Evolutionary conservation across 37 sponge, comb jelly and placozoan genomes (phyloP).

Genomic region (Eunapius fragilis): DNA sequence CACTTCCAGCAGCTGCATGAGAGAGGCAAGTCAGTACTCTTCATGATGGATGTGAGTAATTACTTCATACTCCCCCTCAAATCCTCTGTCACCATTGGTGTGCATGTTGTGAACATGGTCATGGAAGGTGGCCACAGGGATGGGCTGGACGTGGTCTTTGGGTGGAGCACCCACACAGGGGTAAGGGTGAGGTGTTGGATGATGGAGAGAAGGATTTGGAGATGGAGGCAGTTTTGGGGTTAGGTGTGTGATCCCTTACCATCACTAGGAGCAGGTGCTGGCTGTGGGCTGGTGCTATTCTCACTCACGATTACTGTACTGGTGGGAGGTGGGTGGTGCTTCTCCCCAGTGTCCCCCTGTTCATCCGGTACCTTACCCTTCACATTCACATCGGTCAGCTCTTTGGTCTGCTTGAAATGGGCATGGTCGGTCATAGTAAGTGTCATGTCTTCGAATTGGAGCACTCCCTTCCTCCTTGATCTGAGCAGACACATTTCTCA

Average conservation of each 20-base stretch:
- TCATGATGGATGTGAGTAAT: constrained; percentile 22
- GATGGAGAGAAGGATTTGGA: too few relatives aligned
- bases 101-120: constrained; percentile 71
- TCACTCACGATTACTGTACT: background rate
- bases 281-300: background rate
- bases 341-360: background rate
- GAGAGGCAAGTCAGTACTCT: background rate
- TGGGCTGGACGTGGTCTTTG: constrained; percentile 39
- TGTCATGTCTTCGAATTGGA: background rate
- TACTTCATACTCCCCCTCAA: constrained; percentile 83
- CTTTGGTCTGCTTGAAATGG: background rate
- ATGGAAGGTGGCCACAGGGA: constrained; percentile 56
- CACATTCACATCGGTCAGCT: background rate
- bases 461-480: background rate
- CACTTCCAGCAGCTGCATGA: constrained; percentile 2
- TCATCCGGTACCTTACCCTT: background rate
- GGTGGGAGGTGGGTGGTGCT: background rate
- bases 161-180: too few relatives aligned
- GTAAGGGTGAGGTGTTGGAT: too few relatives aligned
- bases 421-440: background rate
- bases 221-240: background rate
- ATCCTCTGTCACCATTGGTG: constrained; percentile 60
- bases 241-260: background rate
- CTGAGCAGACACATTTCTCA: background rate
- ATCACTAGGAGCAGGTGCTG: background rate